These are phyloP conservation scores for Trichopoda pennipes DNA, from an alignment of 2,888 invertebrate species.

Conservation along the genomic window DNA sequence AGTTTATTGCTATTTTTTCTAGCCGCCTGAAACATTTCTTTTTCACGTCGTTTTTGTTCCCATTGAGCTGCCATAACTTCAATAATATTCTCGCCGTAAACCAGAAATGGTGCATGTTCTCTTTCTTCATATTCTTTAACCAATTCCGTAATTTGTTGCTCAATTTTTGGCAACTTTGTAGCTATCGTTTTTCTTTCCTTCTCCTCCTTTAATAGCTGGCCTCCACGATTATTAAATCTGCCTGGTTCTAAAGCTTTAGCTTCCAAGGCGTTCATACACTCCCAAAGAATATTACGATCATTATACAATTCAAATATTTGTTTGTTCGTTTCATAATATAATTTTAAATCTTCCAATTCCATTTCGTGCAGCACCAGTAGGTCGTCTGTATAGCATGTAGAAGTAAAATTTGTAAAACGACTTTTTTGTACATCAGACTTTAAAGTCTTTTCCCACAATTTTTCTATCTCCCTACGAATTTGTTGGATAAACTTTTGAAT, in stretches of 20 bases:
- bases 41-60: slow-evolving; percentile 81
- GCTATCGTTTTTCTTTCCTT: slow-evolving; percentile 90
- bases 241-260: slow-evolving; percentile 89
- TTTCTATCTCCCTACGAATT: slow-evolving; percentile 86
- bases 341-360: slow-evolving; percentile 86
- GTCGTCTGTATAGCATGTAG: slow-evolving; percentile 89
- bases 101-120: slow-evolving; percentile 83
- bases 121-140: slow-evolving; percentile 82
- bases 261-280: slow-evolving; percentile 88
- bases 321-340: slow-evolving; percentile 85
- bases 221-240: slow-evolving; percentile 93
- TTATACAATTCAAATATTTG: slow-evolving; percentile 85
- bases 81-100: slow-evolving; percentile 85
- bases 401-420: slow-evolving; percentile 85
- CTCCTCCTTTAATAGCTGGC: slow-evolving; percentile 91
- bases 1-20: slow-evolving; percentile 74
- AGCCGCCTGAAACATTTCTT: slow-evolving; percentile 81
- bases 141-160: slow-evolving; percentile 84
- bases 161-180: slow-evolving; percentile 87
- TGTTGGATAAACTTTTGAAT: slow-evolving; percentile 83
- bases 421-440: slow-evolving; percentile 84
- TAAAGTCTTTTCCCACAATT: slow-evolving; percentile 90
- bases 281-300: slow-evolving; percentile 87
- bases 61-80: slow-evolving; percentile 85
- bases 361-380: slow-evolving; percentile 89